Base-by-base conservation (phyloP, 2,797 vertebrate species). In the Zenarchopterus dispar region DNA sequence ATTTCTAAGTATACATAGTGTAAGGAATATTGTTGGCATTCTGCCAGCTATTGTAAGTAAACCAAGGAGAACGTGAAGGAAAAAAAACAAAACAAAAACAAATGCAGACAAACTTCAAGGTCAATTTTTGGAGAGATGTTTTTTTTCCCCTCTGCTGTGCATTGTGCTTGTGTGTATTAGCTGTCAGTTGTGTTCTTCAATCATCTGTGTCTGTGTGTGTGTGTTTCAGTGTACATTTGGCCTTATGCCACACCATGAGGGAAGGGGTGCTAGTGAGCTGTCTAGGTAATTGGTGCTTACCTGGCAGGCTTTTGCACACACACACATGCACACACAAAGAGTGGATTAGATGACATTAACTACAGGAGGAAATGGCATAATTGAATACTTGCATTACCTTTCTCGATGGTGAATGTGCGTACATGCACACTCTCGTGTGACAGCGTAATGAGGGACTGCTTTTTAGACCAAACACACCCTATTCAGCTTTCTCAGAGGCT, bases 211-310 rank as follows among this genome's bases (percentile, higher is more conserved):
- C 51, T 63, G 56, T 44, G 50, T 60, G 62, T 55, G 50, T 54
- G 70, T 49, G 60, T 73, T 62, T 79, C 24, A 13, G 19, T 68
- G 67, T 67, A 36, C 48, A 43, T 73, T 78, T 91, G 90, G 88
- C 85, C 74, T 64, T 9, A 21, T 67, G 85, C 88, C 90, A 88
- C 82, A 70, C 77, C 55, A 39, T 48, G 62, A 77, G 80, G 57
- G 56, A 64, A 72, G 76, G 67, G 63, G 67, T 69, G 79, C 82
- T 82, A 85, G 77, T 68, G 78, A 89, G 86, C 85, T 75, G 74
- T 86, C 82, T 64, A 26, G 78, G 90, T 93, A 93, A 92, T 91
- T 90, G 91, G 89, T 84, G 78, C 84, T 80, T 88, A 91, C 90
- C 91, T 90, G 86, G 86, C 89, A 87, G 81, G 80, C 73, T 77